Base-by-base conservation (phyloP, 2,888 invertebrate genomes). In the Thymelicus lineola region DNA sequence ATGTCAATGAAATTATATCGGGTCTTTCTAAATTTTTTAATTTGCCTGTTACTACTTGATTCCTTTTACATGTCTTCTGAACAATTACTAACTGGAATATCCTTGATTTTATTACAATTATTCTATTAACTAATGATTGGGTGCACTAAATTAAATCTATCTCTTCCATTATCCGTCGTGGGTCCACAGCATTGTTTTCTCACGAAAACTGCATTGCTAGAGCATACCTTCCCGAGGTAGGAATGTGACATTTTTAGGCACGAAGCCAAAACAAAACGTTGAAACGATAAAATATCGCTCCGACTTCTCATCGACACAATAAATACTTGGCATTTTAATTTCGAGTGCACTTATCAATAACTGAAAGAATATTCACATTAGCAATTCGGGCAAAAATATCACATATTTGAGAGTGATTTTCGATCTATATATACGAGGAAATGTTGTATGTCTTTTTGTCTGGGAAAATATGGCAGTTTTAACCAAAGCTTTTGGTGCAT, bases 241-340 rank as follows among this genome's bases (percentile, higher is more conserved):
- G 75, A 75, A 75, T 75, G 73, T 70, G 73, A 75, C 73, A 65
- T 71, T 74, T 72, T 75, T 75, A 71, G 75, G 72, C 75, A 71
- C 70, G 67, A 28, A 70, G 73, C 75, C 75, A 75, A 75, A 75
- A 72, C 68, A 72, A 75, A 73, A 61, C 63, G n/a, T 69, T 20
- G 50, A 42, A 59, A 71, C 55, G 53, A 55, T 74, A 72, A 74
- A 70, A 76, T 76, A 75, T 73, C 58, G 71, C 66, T 63, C 38
- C 38, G 58, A 63, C 63, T 70, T 63, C 58, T 64, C 63, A 50
- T 70, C 69, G 58, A 20, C n/a, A 17, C 64, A 45, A 64, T 69
- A 63, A 70, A 70, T 63, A 64, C 50, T 59, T 64, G 50, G 69
- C 62, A 69, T 69, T 69, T 69, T 69, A 63, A 70, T 64, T 64